These are phyloP conservation scores for Pararge aegeria DNA, from an alignment of 1,140 invertebrate species.

Conservation along the genomic window DNA sequence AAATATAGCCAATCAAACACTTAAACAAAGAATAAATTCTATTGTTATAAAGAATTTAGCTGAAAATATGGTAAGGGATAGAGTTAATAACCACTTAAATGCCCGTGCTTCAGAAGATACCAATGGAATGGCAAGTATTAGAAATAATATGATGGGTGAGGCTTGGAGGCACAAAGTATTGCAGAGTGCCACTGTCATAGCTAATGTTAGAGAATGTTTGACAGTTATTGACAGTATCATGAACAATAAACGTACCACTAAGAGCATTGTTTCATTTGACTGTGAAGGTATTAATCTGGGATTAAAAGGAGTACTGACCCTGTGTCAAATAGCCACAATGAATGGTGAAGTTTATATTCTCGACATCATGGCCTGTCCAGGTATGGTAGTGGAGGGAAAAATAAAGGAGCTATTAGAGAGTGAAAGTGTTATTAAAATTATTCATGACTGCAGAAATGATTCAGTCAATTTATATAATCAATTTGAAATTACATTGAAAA, in stretches of 20 bases:
- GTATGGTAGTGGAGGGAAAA: slow-evolving; percentile 88
- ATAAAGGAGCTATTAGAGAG: slow-evolving; percentile 91
- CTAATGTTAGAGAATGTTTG: slow-evolving; percentile 87
- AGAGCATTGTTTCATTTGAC: slow-evolving; percentile 88
- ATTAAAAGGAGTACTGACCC: slow-evolving; percentile 89
- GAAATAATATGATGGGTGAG: slow-evolving; percentile 83
- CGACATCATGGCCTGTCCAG: slow-evolving; percentile 92
- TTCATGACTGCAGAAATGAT: slow-evolving; percentile 96
- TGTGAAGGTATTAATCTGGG: slow-evolving; percentile 96
- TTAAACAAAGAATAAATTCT: slow-evolving; percentile 93
- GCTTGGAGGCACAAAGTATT: slow-evolving; percentile 90
- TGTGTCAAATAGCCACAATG: slow-evolving; percentile 92
- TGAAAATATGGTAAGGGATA: slow-evolving; percentile 93
- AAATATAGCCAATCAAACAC: slow-evolving; percentile 83
- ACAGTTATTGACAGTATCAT: slow-evolving; percentile 90
- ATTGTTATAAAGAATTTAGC: slow-evolving; percentile 93
- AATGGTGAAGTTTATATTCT: slow-evolving; percentile 91
- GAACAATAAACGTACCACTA: slow-evolving; percentile 78
- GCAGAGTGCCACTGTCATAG: slow-evolving; percentile 89
- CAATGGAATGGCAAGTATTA: slow-evolving; percentile 58
- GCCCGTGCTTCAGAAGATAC: slow-evolving; percentile 55
- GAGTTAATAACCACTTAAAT: slow-evolving; percentile 78
- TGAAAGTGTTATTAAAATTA: slow-evolving; percentile 92
- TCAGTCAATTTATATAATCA: slow-evolving; percentile 94
- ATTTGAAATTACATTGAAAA: slow-evolving; percentile 91